phyloP scores from a whole-genome alignment of 2,113 vertebrate genomes.

The Peucedramus taeniatus region DNA sequence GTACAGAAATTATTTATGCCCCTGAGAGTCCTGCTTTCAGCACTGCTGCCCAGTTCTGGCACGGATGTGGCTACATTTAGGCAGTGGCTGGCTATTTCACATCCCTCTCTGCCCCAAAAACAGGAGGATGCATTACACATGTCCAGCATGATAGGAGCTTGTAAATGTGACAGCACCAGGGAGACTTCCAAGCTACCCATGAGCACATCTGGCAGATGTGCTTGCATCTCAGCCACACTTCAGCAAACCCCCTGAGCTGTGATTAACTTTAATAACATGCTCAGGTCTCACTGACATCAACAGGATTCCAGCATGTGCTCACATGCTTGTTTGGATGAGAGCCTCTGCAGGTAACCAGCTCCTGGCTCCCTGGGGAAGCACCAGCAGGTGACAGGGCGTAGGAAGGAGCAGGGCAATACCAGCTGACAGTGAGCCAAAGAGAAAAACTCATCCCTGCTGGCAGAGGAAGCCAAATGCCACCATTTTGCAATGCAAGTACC shows the following conservation, averaged over 20 bases:
- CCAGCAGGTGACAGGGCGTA: neutral
- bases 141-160: neutral
- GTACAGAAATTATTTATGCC: neutral
- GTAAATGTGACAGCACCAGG: conserved; percentile 14
- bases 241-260: neutral
- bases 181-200: neutral
- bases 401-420: neutral
- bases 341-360: neutral
- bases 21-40: neutral
- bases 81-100: neutral
- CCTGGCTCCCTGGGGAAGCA: neutral
- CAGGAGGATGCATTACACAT: neutral
- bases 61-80: neutral
- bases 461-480: neutral
- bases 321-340: neutral
- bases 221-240: neutral
- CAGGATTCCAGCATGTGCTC: neutral
- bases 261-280: neutral
- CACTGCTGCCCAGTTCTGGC: neutral
- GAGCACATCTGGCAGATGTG: neutral
- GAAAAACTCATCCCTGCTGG: neutral
- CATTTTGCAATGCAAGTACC: neutral
- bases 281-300: neutral
- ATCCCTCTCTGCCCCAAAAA: neutral
- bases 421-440: neutral